phyloP scores from a whole-genome alignment of 1,140 invertebrate species.

The Mya arenaria region DNA sequence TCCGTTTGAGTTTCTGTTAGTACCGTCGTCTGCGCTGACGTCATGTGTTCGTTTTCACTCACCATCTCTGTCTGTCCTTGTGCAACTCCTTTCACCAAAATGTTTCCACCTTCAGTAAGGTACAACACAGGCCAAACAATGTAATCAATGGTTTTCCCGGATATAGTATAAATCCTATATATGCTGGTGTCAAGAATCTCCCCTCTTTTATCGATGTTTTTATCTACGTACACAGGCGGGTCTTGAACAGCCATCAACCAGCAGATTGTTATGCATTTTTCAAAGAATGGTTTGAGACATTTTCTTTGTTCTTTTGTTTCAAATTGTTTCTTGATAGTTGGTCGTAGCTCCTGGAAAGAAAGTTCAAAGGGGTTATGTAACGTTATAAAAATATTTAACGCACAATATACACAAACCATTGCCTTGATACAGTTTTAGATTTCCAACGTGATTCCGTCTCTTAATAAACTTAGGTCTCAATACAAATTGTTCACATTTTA shows the following conservation, averaged over 20 bases:
- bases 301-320: neutral
- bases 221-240: neutral
- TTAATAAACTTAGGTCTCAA: no score
- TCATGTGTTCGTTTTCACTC: no score
- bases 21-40: no score
- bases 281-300: neutral
- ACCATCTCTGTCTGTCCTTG: neutral
- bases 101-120: neutral
- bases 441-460: no score
- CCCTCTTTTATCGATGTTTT: neutral
- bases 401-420: no score
- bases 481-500: no score
- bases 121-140: constrained; percentile 17
- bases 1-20: no score
- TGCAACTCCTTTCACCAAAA: constrained; percentile 18
- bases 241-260: constrained; percentile 14
- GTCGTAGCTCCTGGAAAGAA: no score
- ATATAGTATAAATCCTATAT: neutral
- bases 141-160: constrained; percentile 2
- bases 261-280: neutral
- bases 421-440: no score
- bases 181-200: neutral
- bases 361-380: no score
- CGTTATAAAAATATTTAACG: no score
- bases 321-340: no score